Percentiles rank a stretch among this genome's conserved stretches.
phyloP scores from a whole-genome alignment of 2,888 invertebrate genomes.

The Parthenolecanium corni region DNA sequence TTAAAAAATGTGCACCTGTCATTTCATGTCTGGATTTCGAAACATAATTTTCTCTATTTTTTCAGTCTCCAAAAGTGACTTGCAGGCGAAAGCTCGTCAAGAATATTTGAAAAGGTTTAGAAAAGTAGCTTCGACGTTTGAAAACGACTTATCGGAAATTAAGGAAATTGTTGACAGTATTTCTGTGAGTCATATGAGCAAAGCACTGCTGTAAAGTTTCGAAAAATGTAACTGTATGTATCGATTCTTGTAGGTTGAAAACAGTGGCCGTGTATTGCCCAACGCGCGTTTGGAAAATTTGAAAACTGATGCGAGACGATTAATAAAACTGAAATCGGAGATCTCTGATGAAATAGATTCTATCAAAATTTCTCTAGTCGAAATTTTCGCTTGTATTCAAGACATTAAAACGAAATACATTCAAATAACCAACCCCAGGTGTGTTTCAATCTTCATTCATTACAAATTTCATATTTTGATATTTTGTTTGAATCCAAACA shows the following conservation, averaged over 20 bases:
- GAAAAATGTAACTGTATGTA: background rate
- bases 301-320: background rate
- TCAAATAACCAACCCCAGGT: constrained; percentile 35
- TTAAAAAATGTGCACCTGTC: too few relatives aligned
- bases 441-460: constrained; percentile 2
- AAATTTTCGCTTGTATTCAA: constrained; percentile 47
- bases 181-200: background rate
- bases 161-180: background rate
- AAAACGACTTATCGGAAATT: constrained; percentile 14
- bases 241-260: background rate
- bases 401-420: constrained; percentile 43
- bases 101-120: constrained; percentile 13
- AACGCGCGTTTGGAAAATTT: background rate
- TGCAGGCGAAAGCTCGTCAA: background rate
- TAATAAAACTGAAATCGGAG: background rate
- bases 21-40: too few relatives aligned
- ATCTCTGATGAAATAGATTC: constrained; percentile 44
- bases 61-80: background rate
- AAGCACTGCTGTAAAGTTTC: background rate
- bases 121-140: constrained; percentile 5
- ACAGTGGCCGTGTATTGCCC: too few relatives aligned
- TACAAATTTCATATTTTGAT: too few relatives aligned
- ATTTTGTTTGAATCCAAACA: too few relatives aligned
- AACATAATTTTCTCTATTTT: too few relatives aligned
- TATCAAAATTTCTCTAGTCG: constrained; percentile 42